Base-by-base conservation (phyloP, 23 tunicate genomes). In the Styela plicata region DNA sequence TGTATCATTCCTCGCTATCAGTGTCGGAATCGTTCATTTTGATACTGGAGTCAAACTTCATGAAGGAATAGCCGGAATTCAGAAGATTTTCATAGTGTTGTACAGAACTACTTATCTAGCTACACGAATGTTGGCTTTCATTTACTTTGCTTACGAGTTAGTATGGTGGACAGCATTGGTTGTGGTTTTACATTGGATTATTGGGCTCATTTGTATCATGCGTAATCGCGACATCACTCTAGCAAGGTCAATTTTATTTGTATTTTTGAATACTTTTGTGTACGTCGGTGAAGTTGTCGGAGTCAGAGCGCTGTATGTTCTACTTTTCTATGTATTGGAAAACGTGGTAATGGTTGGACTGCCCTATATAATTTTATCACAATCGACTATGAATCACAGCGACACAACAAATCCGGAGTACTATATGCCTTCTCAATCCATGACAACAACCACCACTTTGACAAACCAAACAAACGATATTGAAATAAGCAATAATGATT, bases 241-340 rank as follows among this genome's bases (percentile, higher is more conserved):
- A 10, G 81, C 66, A 23, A 52, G 81, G 13, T 76, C 81, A 20
- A n/a, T 76, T 27, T 27, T 53, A 52, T 24, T 44, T 13, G 81
- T 76, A 26, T 76, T 76, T 1, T 29, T 76, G 29, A 76, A 76
- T 24, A 76, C 81, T 13, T 76, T 76, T 29, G 26, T 76, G n/a
- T 76, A 44, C 31, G 66, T 76, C 26, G 81, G 81, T 10, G 81
- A 76, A 76, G 21, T 27, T 1, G 66, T 29, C 20, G 81, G 81
- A 1, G 25, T 76, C 17, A 13, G 31, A 44, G 81, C 33, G 66
- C 29, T 76, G 22, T 76, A 22, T 27, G 33, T 76, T 44, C 66
- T 52, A 17, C 27, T 76, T 0, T 24, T 76, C 0, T 76, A 76
- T 44, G 66, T 53, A 0, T 33, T 76, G 28, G 81, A 76, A 24